Base-by-base conservation (phyloP, 2,888 invertebrate species). In the Eristalis pertinax region DNA sequence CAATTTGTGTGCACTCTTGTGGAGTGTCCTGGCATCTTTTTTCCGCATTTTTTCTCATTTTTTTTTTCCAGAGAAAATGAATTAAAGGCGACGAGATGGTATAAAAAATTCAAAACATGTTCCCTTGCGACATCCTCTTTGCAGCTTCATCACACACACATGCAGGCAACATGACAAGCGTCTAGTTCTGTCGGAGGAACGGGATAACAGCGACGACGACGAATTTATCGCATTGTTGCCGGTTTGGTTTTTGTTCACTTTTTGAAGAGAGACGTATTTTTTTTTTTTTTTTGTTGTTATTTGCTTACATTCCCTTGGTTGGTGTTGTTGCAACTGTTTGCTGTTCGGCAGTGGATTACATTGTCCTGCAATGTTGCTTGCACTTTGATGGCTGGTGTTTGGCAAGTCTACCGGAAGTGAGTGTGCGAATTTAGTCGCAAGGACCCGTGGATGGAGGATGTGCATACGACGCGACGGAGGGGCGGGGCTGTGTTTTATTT, bases 21-120 rank as follows among this genome's bases (percentile, higher is more conserved):
- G 58, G 26, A 41, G 58, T 67, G 29, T 60, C 56, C 63, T 64
- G 76, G 64, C 56, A 35, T 75, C 75, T 64, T 67, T 50, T 43
- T 56, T 32, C 29, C 29, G 41, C 26, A 41, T n/a, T 50, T 50
- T n/a, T 7, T 19, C 2, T 5, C 4, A 26, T n/a, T 19, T 19
- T 50, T 50, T 50, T 50, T 50, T 19, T 50, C 19, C 50, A 69
- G 56, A 77, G 58, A 63, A 68, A 83, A 35, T 43, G 63, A 70
- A 72, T 79, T 65, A 65, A 72, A 78, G 72, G 72, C 64, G 72
- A 72, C 65, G 65, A 79, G 68, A 63, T 32, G 60, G 50, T 19
- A 72, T 79, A 60, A 68, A 83, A 77, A 83, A 83, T 77, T 72
- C 73, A 83, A 83, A 83, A 77, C 73, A 77, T 77, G 73, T 73